Evolutionary conservation across 2,797 vertebrate genomes (phyloP), one percentile per base, ranked within the genome.

Genomic region (Tokudaia muenninki): DNA sequence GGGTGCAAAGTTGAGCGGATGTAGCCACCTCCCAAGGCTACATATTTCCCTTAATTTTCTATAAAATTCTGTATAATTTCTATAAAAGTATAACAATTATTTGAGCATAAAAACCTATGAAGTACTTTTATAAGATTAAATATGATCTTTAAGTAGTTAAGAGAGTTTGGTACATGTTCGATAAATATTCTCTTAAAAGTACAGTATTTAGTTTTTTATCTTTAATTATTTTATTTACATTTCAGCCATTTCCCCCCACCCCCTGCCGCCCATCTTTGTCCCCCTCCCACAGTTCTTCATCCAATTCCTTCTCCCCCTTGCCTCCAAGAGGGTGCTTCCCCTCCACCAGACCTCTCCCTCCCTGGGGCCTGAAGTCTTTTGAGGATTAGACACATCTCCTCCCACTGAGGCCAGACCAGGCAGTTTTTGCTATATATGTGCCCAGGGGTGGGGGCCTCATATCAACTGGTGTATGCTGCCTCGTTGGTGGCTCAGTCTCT

Each of bases 121-220:
- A 37, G 31, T 50, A 79, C 63, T 94, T 92, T 80, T 11, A 34
- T 55, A 55, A 80, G 31, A 82, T 82, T 94, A 91, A 89, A 91
- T 89, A 24, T 74, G 21, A 47, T 79, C 21, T 11, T 47, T 59
- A 77, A 92, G 31, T 75, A 89, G 70, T 86, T 87, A 91, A 65
- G 92, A 88, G 34, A 84, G 65, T 52, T 57, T 87, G 50, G 50
- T 24, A 57, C 55, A 55, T 72, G 50, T 55, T 87, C 50, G 55
- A 52, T 70, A 87, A n/a, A 55, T 72, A 29, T 37, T 7, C 10
- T 70, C 10, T 84, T 65, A 65, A 50, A 67, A 34, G 61, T 57
- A 29, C 12, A 87, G 65, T 29, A 41, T 37, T 55, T 87, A 72
- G 65, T 0, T 16, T 70, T n/a, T 70, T 70, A n/a, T 70, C 8